These are phyloP conservation scores for Macaria liturata DNA, from an alignment of 2,888 invertebrate species.

Conservation along the genomic window DNA sequence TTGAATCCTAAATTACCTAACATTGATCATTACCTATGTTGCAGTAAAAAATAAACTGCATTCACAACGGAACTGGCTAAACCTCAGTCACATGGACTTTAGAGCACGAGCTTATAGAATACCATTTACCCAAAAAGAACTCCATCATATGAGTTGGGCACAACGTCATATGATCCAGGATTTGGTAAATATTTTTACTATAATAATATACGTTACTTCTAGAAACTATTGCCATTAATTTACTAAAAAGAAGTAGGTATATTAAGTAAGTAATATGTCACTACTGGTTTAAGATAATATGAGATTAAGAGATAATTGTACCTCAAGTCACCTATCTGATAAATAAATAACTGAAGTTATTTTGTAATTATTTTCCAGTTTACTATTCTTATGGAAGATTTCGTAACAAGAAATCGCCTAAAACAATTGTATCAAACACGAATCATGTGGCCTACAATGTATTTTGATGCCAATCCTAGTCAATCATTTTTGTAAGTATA, in stretches of 20 bases:
- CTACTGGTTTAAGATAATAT: too few relatives aligned
- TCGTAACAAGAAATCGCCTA: constrained; percentile 58
- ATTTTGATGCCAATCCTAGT: constrained; percentile 64
- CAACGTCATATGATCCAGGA: constrained; percentile 59
- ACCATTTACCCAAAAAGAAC: constrained; percentile 61
- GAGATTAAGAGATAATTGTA: too few relatives aligned
- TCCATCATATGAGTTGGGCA: constrained; percentile 63
- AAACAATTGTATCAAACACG: constrained; percentile 66
- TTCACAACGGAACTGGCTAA: constrained; percentile 89
- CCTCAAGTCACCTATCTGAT: too few relatives aligned
- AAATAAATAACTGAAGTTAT: too few relatives aligned
- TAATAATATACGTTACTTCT: neutral
- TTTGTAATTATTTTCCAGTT: constrained; percentile 49
- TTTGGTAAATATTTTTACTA: constrained; percentile 46
- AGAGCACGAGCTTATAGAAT: constrained; percentile 61
- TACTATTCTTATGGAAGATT: constrained; percentile 55
- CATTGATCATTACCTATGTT: constrained; percentile 41
- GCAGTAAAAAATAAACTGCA: constrained; percentile 92
- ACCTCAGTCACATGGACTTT: constrained; percentile 67
- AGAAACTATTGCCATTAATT: neutral
- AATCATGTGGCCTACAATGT: constrained; percentile 72
- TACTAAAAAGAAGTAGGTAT: too few relatives aligned
- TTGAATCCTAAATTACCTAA: too few relatives aligned
- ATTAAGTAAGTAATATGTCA: too few relatives aligned
- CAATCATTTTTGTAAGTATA: constrained; percentile 66